These are phyloP conservation scores for Acipenser oxyrinchus DNA, from an alignment of 2,797 vertebrate genomes.

Conservation along the genomic window DNA sequence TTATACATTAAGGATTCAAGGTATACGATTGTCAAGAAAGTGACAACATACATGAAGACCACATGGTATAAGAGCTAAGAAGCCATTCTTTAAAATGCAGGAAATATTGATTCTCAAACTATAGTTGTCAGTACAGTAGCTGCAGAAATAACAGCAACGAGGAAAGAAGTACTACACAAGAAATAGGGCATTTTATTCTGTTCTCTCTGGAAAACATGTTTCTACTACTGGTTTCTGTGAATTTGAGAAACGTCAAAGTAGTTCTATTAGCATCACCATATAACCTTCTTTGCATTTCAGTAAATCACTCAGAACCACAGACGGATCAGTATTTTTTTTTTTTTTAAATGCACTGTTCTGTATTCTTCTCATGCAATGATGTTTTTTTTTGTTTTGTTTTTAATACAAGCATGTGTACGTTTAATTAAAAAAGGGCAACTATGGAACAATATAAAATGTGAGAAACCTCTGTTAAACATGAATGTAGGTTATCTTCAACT, in stretches of 20 bases:
- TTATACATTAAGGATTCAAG: too few species aligned
- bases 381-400: not conserved
- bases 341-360: not conserved
- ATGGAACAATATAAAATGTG: not conserved
- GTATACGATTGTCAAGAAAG: too few species aligned
- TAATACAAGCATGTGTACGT: not conserved
- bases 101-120: too few species aligned
- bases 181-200: not conserved
- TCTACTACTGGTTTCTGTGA: not conserved
- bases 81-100: too few species aligned
- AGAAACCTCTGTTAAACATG: not conserved
- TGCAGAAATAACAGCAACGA: too few species aligned
- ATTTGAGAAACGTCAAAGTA: not conserved
- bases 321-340: not conserved
- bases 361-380: not conserved
- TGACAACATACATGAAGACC: too few species aligned
- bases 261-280: not conserved
- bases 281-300: not conserved
- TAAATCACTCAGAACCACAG: not conserved
- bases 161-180: too few species aligned
- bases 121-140: too few species aligned
- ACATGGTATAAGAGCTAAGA: too few species aligned
- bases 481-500: too few species aligned
- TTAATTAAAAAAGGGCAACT: not conserved
- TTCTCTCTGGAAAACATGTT: constrained; percentile 1